phyloP scores from a whole-genome alignment of 2,113 vertebrate species.

The Urocynchramus pylzowi region DNA sequence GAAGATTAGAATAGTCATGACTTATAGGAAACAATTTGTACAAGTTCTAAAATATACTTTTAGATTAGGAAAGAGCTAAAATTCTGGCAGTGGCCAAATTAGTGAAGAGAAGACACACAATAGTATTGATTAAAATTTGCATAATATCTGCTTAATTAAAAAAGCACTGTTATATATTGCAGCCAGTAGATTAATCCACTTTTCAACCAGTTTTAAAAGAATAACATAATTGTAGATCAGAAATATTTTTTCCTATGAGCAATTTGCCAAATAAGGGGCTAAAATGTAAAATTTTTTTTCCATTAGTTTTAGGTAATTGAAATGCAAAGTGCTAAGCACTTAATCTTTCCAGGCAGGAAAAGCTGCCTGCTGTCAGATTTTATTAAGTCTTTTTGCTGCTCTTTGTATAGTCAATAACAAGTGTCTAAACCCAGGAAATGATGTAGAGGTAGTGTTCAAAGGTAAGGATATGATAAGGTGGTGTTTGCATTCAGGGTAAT shows the following conservation, averaged over 20 bases:
- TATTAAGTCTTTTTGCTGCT: slow-evolving; percentile 77
- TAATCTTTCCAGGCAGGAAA: slow-evolving; percentile 77
- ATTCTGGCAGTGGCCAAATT: neutral
- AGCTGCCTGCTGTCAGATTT: slow-evolving; percentile 81
- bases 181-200: slow-evolving; percentile 53
- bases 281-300: slow-evolving; percentile 79
- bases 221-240: slow-evolving; percentile 42
- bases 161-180: neutral
- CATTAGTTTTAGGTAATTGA: slow-evolving; percentile 81
- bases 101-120: slow-evolving; percentile 22
- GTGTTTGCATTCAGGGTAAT: slow-evolving; percentile 73
- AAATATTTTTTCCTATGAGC: slow-evolving; percentile 58
- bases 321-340: slow-evolving; percentile 76
- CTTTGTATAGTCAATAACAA: slow-evolving; percentile 76
- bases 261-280: slow-evolving; percentile 66
- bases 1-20: slow-evolving; percentile 51
- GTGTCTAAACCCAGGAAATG: slow-evolving; percentile 72
- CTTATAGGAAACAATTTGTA: slow-evolving; percentile 67
- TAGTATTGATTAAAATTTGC: slow-evolving; percentile 52
- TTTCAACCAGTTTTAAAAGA: slow-evolving; percentile 66
- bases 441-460: slow-evolving; percentile 73
- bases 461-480: slow-evolving; percentile 72
- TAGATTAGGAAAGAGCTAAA: slow-evolving; percentile 49
- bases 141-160: slow-evolving; percentile 53
- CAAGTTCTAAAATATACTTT: slow-evolving; percentile 51